Percentiles rank a stretch among this genome's conserved stretches.
phyloP scores from a whole-genome alignment of 2,888 invertebrate genomes.

The Orthosia gothica region DNA sequence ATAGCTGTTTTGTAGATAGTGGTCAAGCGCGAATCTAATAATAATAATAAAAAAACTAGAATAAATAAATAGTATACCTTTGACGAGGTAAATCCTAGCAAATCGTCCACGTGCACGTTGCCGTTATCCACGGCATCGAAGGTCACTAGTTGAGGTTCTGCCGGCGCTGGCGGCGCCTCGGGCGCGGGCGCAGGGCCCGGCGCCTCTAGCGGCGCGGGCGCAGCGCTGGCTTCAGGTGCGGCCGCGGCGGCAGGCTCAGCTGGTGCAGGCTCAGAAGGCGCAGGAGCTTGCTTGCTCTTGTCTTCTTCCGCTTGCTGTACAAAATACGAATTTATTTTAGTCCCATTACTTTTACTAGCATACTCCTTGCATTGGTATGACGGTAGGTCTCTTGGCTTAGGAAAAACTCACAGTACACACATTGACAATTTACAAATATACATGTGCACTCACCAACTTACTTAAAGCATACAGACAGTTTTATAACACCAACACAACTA shows the following conservation, averaged over 20 bases:
- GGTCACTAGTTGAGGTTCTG: too few species aligned
- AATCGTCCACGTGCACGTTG: conserved; percentile 78
- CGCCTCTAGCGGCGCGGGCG: conserved; percentile 24
- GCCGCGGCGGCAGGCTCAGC: conserved; percentile 25
- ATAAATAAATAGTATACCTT: too few species aligned
- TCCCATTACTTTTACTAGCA: not conserved
- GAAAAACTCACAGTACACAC: too few species aligned
- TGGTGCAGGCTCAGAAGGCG: conserved; percentile 12
- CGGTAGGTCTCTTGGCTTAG: too few species aligned
- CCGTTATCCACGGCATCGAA: conserved; percentile 70
- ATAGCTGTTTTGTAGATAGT: too few species aligned
- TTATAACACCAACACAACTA: too few species aligned
- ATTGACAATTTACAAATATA: too few species aligned
- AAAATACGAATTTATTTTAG: not conserved
- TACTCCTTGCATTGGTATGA: too few species aligned
- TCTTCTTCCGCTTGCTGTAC: conserved; percentile 85
- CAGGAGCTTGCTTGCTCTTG: conserved; percentile 76
- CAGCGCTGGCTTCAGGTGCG: not conserved
- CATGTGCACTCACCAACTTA: too few species aligned
- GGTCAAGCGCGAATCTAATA: too few species aligned
- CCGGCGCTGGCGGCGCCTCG: not conserved
- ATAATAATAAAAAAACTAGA: too few species aligned
- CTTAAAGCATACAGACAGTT: too few species aligned
- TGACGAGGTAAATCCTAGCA: conserved; percentile 69
- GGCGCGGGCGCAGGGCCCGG: not conserved